Conservation (phyloP, 2,888 invertebrate species). For the Dorcus hopei region DNA sequence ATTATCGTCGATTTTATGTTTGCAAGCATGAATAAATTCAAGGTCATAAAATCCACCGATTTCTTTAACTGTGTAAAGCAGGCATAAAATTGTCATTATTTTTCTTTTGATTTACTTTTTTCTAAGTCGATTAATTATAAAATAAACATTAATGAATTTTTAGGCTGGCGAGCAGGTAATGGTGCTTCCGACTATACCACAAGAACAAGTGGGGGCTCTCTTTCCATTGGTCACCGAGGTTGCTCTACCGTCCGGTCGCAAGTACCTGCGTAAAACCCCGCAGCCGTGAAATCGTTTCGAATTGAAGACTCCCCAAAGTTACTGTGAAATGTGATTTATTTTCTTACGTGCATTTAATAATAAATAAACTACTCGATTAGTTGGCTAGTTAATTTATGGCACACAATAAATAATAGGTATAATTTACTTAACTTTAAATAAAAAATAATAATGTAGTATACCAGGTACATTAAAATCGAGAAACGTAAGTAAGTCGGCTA, state of each 20-base stretch:
- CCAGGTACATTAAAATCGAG: not conserved
- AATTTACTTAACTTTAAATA: not conserved
- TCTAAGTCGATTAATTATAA: not conserved
- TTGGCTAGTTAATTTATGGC: constrained; percentile 12
- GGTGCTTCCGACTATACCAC: constrained; percentile 79
- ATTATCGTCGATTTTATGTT: no score
- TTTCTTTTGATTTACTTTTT: not conserved
- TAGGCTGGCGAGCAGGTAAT: constrained; percentile 83
- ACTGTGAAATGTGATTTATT: no score
- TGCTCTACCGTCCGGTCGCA: constrained; percentile 80
- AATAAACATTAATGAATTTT: constrained; percentile 33
- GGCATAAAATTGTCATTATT: no score
- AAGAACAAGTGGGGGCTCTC: constrained; percentile 63
- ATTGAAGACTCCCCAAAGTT: not conserved
- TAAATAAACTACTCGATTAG: not conserved
- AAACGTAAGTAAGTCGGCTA: not conserved
- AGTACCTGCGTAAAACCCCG: constrained; percentile 73
- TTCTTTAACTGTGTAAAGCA: no score
- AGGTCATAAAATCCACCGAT: no score
- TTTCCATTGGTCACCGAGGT: constrained; percentile 73
- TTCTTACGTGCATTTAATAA: no score
- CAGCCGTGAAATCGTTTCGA: constrained; percentile 48
- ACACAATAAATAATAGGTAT: not conserved
- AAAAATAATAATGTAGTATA: not conserved
- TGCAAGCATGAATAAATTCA: no score